phyloP scores from a whole-genome alignment of 2,113 vertebrate species.

The Micronisus gabar region DNA sequence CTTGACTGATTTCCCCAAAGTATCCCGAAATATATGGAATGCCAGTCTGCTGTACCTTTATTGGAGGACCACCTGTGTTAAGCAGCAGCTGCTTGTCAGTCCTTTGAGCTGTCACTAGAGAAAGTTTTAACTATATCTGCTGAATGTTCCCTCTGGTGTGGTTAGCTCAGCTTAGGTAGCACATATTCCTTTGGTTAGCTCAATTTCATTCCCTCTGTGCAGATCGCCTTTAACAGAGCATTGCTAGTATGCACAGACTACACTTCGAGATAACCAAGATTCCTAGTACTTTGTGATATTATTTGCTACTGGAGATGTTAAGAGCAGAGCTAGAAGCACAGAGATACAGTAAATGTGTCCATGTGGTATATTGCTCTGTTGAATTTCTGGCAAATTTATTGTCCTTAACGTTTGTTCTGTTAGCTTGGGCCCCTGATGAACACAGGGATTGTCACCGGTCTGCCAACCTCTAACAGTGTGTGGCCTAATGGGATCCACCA shows the following conservation, averaged over 20 bases:
- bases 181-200: background rate
- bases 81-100: slow-evolving; percentile 39
- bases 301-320: background rate
- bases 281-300: background rate
- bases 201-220: background rate
- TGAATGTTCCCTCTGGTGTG: background rate
- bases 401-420: background rate
- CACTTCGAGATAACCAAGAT: background rate
- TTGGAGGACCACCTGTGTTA: slow-evolving; percentile 5
- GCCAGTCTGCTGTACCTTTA: slow-evolving; percentile 8
- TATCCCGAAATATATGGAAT: background rate
- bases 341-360: background rate
- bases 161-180: background rate
- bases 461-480: background rate
- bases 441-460: background rate
- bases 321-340: background rate
- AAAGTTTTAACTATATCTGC: background rate
- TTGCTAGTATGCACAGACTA: background rate
- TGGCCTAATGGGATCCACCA: slow-evolving; percentile 16
- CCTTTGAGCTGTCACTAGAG: background rate
- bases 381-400: background rate
- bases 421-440: background rate
- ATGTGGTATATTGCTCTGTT: background rate
- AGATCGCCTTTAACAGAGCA: background rate
- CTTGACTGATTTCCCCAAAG: slow-evolving; percentile 25